phyloP scores from a whole-genome alignment of 2,888 invertebrate genomes.

The Andrena praecox region DNA sequence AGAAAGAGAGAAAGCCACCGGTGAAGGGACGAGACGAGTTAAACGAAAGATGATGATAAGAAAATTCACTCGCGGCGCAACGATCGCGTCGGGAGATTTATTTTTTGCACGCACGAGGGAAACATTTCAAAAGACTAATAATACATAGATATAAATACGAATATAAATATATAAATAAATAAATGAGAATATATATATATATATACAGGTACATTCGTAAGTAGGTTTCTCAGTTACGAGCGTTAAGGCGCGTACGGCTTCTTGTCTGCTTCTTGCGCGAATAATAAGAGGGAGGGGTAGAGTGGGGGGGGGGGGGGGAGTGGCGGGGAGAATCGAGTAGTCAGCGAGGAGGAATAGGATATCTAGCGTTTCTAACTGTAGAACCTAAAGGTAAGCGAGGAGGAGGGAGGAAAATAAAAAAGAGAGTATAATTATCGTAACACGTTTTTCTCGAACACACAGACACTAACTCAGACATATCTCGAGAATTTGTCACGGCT shows the following conservation, averaged over 20 bases:
- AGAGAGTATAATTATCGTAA: conserved; percentile 60
- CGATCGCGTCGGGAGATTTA: conserved; percentile 64
- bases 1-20: conserved; percentile 5
- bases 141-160: conserved; percentile 24
- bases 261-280: conserved; percentile 58
- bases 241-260: conserved; percentile 50
- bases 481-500: conserved; percentile 78
- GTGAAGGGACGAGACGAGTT: neutral
- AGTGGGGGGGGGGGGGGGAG: neutral
- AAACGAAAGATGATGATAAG: conserved; percentile 6
- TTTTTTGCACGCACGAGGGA: conserved; percentile 68
- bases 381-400: conserved; percentile 40
- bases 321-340: neutral
- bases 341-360: conserved; percentile 7
- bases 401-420: neutral
- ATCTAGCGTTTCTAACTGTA: conserved; percentile 44
- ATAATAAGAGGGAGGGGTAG: conserved; percentile 2
- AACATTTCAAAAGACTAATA: conserved; percentile 63
- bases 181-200: conserved; percentile 18
- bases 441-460: conserved; percentile 70
- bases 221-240: conserved; percentile 47
- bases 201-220: conserved; percentile 36
- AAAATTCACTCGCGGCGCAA: conserved; percentile 42
- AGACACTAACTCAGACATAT: conserved; percentile 78
- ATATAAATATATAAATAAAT: conserved; percentile 27